phyloP scores from a whole-genome alignment of 2,797 vertebrate genomes.

The Pseudomugil gertrudae region DNA sequence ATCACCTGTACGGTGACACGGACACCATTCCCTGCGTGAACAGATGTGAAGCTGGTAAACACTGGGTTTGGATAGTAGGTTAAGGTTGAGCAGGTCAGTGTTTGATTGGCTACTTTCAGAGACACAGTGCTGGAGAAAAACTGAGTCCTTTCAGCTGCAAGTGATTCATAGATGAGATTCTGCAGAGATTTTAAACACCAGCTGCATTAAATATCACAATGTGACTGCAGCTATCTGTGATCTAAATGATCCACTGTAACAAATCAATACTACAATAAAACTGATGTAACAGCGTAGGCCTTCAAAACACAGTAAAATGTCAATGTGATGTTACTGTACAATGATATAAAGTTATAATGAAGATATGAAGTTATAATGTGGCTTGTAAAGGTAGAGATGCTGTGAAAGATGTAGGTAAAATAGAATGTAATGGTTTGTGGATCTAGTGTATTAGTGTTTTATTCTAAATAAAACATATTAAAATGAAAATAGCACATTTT shows the following conservation, averaged over 20 bases:
- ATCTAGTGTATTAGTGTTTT: no score
- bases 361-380: no score
- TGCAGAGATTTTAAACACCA: slow-evolving; percentile 28
- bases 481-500: no score
- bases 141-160: neutral
- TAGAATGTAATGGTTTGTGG: no score
- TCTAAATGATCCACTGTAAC: neutral
- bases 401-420: no score
- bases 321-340: no score
- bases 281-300: no score
- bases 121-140: slow-evolving; percentile 40
- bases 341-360: no score
- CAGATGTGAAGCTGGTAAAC: slow-evolving; percentile 82
- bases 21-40: neutral
- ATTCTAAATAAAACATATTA: no score
- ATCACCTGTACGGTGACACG: slow-evolving; percentile 72
- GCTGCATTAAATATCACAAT: neutral
- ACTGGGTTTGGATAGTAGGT: slow-evolving; percentile 85
- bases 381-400: no score
- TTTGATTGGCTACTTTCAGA: slow-evolving; percentile 82
- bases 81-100: slow-evolving; percentile 76
- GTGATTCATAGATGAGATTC: slow-evolving; percentile 55
- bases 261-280: neutral
- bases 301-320: no score
- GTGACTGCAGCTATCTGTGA: no score